phyloP scores from a whole-genome alignment of 2,888 invertebrate species.

The Clivina fossor region DNA sequence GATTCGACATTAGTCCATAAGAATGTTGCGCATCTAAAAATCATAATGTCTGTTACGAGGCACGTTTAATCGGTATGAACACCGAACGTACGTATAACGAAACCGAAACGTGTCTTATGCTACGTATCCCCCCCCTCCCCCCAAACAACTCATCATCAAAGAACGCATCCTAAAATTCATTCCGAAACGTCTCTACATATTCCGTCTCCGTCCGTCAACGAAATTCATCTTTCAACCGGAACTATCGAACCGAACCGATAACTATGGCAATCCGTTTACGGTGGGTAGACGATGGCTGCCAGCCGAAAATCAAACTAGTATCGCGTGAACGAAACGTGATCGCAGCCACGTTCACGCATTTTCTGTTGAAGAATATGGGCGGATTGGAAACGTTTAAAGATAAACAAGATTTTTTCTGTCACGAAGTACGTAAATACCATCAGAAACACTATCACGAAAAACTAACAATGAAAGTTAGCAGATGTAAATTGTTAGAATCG shows the following conservation, averaged over 20 bases:
- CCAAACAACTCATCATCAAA: slow-evolving; percentile 89
- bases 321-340: slow-evolving; percentile 87
- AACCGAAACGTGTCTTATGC: slow-evolving; percentile 85
- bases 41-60: slow-evolving; percentile 85
- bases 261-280: slow-evolving; percentile 65
- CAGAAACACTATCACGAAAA: slow-evolving; percentile 87
- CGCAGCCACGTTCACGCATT: slow-evolving; percentile 89
- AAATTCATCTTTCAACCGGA: slow-evolving; percentile 74
- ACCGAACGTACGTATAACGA: slow-evolving; percentile 63
- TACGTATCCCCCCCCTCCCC: slow-evolving; percentile 90
- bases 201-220: slow-evolving; percentile 90
- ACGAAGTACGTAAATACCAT: slow-evolving; percentile 79
- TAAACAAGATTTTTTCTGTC: slow-evolving; percentile 70
- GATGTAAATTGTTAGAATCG: slow-evolving; percentile 80
- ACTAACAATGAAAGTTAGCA: slow-evolving; percentile 75
- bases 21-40: slow-evolving; percentile 82
- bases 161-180: slow-evolving; percentile 92
- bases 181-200: slow-evolving; percentile 87
- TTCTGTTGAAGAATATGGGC: slow-evolving; percentile 89
- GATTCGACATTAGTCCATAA: slow-evolving; percentile 85
- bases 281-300: slow-evolving; percentile 92
- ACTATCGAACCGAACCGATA: slow-evolving; percentile 56
- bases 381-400: slow-evolving; percentile 93
- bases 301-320: slow-evolving; percentile 79
- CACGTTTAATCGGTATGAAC: slow-evolving; percentile 67